These are phyloP conservation scores for Timandra comae DNA, from an alignment of 2,888 invertebrate species.

Conservation along the genomic window DNA sequence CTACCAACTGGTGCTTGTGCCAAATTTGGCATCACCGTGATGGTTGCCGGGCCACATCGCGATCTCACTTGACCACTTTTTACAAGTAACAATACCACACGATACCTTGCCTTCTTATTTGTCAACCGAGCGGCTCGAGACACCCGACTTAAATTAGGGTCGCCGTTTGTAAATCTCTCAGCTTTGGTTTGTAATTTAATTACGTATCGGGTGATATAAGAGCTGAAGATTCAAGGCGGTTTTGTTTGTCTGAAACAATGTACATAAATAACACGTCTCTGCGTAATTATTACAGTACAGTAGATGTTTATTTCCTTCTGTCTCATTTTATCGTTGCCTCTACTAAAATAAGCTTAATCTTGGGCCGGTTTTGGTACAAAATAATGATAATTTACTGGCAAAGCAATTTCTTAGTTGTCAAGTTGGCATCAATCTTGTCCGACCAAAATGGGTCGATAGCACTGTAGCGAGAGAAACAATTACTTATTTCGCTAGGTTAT, in stretches of 20 bases:
- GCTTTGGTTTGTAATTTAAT: conserved; percentile 18
- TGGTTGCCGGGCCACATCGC: conserved; percentile 36
- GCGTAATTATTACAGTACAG: background rate
- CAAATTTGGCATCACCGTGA: conserved; percentile 57
- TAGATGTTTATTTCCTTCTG: conserved; percentile 1
- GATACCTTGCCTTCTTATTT: conserved; percentile 31
- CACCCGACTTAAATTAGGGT: conserved; percentile 14
- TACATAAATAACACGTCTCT: no score
- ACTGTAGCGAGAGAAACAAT: no score
- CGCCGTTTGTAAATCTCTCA: conserved; percentile 11
- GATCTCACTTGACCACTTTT: conserved; percentile 36
- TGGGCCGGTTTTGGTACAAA: no score
- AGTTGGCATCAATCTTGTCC: no score
- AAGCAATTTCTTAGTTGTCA: no score
- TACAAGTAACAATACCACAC: conserved; percentile 31
- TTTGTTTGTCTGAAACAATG: conserved; percentile 3
- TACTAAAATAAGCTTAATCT: no score
- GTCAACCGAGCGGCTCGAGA: conserved; percentile 26
- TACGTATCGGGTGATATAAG: conserved; percentile 8
- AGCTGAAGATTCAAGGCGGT: conserved; percentile 9
- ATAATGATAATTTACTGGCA: no score
- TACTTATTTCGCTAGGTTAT: no score
- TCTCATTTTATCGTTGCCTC: conserved; percentile 7
- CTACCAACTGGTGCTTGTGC: conserved; percentile 47
- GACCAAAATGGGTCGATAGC: no score